Percentiles rank a stretch among this genome's conserved stretches.
Evolutionary conservation across 2,888 invertebrate species (phyloP).

Genomic region (Exephanes ischioxanthus): DNA sequence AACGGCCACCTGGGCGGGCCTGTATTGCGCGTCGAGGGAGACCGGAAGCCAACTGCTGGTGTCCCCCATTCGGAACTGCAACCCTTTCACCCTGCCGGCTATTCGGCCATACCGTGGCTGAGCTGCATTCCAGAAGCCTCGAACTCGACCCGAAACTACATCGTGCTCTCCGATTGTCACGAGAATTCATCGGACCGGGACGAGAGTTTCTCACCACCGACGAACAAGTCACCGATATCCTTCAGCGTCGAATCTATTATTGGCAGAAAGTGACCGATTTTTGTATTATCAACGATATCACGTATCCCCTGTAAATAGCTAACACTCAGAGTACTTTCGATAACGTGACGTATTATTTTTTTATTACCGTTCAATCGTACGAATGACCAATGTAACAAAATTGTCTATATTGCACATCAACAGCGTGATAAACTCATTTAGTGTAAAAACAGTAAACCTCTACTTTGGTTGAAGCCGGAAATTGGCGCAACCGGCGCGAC

Average conservation of each 20-base stretch:
- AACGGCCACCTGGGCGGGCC: slow-evolving; percentile 69
- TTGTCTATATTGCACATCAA: slow-evolving; percentile 53
- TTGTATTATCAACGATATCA: slow-evolving; percentile 6
- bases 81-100: slow-evolving; percentile 67
- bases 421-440: slow-evolving; percentile 66
- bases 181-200: slow-evolving; percentile 54
- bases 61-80: slow-evolving; percentile 65
- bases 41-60: slow-evolving; percentile 69
- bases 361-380: slow-evolving; percentile 58
- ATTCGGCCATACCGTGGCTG: slow-evolving; percentile 75
- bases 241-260: slow-evolving; percentile 84
- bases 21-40: slow-evolving; percentile 64
- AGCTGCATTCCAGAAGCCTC: slow-evolving; percentile 70
- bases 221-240: slow-evolving; percentile 80
- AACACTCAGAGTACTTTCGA: slow-evolving; percentile 42
- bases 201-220: slow-evolving; percentile 17
- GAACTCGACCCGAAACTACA: slow-evolving; percentile 62
- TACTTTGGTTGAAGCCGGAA: slow-evolving; percentile 5
- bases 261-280: slow-evolving; percentile 71
- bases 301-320: slow-evolving; percentile 52
- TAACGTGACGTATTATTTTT: slow-evolving; percentile 61
- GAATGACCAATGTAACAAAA: slow-evolving; percentile 62
- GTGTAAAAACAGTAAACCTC: slow-evolving; percentile 59
- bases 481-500: slow-evolving; percentile 12
- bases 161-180: slow-evolving; percentile 53